These are phyloP conservation scores for Steinernema feltiae DNA, from an alignment of 1,140 invertebrate species.

Conservation along the genomic window DNA sequence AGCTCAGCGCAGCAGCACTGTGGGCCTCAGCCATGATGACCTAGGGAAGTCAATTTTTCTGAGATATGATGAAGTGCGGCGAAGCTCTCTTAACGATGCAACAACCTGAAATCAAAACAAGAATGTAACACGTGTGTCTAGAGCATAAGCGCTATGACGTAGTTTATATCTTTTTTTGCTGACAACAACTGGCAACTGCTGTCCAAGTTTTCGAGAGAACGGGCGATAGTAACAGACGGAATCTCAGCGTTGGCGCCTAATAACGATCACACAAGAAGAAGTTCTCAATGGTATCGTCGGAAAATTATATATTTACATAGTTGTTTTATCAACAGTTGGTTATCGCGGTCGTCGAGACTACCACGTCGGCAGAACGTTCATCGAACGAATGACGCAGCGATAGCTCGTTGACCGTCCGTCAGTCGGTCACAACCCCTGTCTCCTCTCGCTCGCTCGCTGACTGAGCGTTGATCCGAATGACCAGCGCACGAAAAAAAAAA, in stretches of 20 bases:
- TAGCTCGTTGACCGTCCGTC: not conserved
- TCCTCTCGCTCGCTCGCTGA: not conserved
- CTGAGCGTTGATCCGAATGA: too few relatives aligned
- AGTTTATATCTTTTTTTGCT: not conserved
- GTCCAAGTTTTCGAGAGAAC: too few relatives aligned
- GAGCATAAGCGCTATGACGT: not conserved
- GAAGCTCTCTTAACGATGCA: too few relatives aligned
- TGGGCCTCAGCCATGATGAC: slow-evolving; percentile 89
- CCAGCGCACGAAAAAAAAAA: too few relatives aligned
- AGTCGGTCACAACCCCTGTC: not conserved
- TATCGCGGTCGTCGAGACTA: not conserved
- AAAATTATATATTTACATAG: too few relatives aligned
- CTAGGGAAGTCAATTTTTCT: not conserved
- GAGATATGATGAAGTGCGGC: too few relatives aligned
- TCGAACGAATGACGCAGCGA: not conserved
- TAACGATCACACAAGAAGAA: too few relatives aligned
- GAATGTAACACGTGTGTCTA: not conserved
- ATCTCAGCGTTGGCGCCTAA: too few relatives aligned
- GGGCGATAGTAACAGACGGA: too few relatives aligned
- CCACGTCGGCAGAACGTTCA: not conserved
- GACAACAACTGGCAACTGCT: not conserved
- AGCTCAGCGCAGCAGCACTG: slow-evolving; percentile 92
- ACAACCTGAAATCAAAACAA: not conserved
- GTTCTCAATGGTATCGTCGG: too few relatives aligned
- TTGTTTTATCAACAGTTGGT: too few relatives aligned